These are phyloP conservation scores for Sclerodermus sp. DNA, from an alignment of 2,888 invertebrate species.

Conservation along the genomic window DNA sequence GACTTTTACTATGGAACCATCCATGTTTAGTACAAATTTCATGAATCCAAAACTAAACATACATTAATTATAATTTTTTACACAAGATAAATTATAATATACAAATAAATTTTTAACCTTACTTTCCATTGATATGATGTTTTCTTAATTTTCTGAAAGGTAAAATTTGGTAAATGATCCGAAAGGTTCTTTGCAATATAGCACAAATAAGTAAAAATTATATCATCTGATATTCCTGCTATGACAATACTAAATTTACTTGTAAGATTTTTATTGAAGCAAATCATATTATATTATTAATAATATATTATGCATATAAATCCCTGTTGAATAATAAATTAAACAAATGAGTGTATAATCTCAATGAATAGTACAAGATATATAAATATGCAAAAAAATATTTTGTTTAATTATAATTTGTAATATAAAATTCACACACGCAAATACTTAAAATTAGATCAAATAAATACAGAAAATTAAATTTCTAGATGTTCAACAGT, in stretches of 20 bases:
- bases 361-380: background rate
- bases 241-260: constrained; percentile 51
- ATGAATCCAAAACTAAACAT: constrained; percentile 59
- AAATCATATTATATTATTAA: no score
- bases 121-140: constrained; percentile 62
- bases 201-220: constrained; percentile 60
- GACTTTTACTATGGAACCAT: constrained; percentile 63
- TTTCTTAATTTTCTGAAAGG: constrained; percentile 60
- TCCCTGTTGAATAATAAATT: no score
- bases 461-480: background rate
- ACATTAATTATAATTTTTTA: background rate
- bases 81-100: background rate
- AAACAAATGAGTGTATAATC: no score
- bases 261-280: constrained; percentile 17
- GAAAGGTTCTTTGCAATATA: constrained; percentile 62
- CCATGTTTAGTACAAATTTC: constrained; percentile 60
- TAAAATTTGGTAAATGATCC: constrained; percentile 62
- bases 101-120: constrained; percentile 12
- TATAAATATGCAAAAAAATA: background rate
- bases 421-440: background rate
- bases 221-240: constrained; percentile 62
- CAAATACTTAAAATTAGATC: background rate
- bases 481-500: constrained; percentile 2
- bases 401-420: background rate
- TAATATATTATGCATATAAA: no score